phyloP scores from a whole-genome alignment of 2,113 vertebrate genomes.

The Sylvicapra grimmia region DNA sequence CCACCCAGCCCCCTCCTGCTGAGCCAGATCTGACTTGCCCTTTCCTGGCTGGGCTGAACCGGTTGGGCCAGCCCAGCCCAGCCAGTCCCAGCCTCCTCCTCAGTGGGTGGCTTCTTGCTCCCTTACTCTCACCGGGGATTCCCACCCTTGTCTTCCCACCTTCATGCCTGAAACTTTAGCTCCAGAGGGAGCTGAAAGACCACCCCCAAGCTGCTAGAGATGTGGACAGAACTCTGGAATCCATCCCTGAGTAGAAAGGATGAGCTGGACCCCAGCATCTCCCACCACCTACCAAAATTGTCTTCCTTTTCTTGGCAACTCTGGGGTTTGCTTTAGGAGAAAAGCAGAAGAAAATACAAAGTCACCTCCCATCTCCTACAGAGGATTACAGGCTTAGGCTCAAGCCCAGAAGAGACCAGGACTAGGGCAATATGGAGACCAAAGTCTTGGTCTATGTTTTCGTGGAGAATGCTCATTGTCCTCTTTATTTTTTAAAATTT shows the following conservation, averaged over 20 bases:
- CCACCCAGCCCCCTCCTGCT: not conserved
- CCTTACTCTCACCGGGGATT: not conserved
- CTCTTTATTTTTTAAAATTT: not conserved
- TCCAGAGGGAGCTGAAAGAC: not conserved
- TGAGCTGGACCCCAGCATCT: not conserved
- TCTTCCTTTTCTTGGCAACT: not conserved
- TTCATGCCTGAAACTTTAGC: not conserved
- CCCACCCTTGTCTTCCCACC: not conserved
- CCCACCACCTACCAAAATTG: not conserved
- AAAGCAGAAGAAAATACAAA: not conserved
- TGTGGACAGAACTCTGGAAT: not conserved
- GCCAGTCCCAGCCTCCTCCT: constrained; percentile 10
- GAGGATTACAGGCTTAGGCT: not conserved
- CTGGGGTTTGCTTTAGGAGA: constrained; percentile 6
- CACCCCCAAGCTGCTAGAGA: not conserved
- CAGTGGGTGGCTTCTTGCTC: not conserved
- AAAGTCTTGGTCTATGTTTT: not conserved
- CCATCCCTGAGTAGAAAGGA: not conserved
- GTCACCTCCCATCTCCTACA: not conserved
- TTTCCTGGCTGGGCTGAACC: constrained; percentile 25
- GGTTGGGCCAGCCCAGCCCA: constrained; percentile 5
- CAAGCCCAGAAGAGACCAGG: not conserved
- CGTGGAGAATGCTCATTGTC: not conserved
- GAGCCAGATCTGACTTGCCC: constrained; percentile 57
- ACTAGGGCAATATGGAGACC: not conserved